Percentiles rank a stretch among this genome's conserved stretches.
phyloP scores from a whole-genome alignment of 1,140 invertebrate species.

The Drosophila melanica region DNA sequence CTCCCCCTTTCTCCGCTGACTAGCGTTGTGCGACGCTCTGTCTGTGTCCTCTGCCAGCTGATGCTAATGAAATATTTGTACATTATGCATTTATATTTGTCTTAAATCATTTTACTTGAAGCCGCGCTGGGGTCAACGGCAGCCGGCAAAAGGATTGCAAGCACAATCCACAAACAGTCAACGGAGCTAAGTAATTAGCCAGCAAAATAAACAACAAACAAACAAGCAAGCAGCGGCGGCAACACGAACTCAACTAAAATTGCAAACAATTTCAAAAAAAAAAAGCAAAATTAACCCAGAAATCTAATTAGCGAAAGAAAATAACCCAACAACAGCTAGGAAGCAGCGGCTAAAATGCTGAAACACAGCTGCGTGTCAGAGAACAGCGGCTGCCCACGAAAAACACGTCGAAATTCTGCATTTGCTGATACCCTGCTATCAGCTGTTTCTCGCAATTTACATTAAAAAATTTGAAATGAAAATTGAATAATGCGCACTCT shows the following conservation, averaged over 20 bases:
- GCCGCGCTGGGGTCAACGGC: slow-evolving; percentile 27
- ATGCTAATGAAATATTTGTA: slow-evolving; percentile 50
- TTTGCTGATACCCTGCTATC: background rate
- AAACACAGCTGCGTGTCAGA: slow-evolving; percentile 8
- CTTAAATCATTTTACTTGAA: slow-evolving; percentile 44
- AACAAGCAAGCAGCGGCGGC: slow-evolving; percentile 18
- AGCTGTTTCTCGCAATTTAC: too few relatives aligned
- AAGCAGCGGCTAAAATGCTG: slow-evolving; percentile 17
- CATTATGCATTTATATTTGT: slow-evolving; percentile 49
- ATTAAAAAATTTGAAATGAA: too few relatives aligned
- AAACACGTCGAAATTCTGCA: slow-evolving; percentile 14
- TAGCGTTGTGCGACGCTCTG: slow-evolving; percentile 1
- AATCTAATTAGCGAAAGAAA: slow-evolving; percentile 77
- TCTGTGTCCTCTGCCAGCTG: slow-evolving; percentile 48
- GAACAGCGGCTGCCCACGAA: slow-evolving; percentile 14
- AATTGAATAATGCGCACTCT: too few relatives aligned
- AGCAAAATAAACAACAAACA: slow-evolving; percentile 59
- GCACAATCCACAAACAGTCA: background rate
- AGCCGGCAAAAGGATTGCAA: slow-evolving; percentile 28
- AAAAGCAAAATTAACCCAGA: slow-evolving; percentile 78
- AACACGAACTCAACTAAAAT: slow-evolving; percentile 23
- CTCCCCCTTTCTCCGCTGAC: too few relatives aligned
- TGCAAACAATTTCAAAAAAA: slow-evolving; percentile 51
- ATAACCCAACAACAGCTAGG: slow-evolving; percentile 21
- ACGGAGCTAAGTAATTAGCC: slow-evolving; percentile 61